phyloP scores from a whole-genome alignment of 2,797 vertebrate genomes.

The Neomorphus geoffroyi region DNA sequence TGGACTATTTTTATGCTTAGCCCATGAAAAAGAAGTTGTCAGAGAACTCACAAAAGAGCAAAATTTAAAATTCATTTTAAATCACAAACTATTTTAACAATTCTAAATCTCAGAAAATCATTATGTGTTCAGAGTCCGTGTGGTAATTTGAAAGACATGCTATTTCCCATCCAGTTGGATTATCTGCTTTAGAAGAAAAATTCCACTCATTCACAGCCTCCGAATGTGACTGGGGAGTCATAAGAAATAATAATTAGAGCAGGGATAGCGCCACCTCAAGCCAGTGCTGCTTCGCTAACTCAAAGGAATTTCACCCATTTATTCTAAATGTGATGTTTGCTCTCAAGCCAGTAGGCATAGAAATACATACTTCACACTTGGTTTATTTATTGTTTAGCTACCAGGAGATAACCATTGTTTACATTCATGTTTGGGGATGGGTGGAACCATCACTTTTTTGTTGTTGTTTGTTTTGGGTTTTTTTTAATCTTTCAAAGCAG shows the following conservation, averaged over 20 bases:
- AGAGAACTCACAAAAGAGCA: not conserved
- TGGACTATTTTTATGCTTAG: conserved; percentile 7
- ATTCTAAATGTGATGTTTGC: not conserved
- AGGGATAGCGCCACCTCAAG: not conserved
- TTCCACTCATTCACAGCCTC: conserved; percentile 1
- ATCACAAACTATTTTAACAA: conserved; percentile 22
- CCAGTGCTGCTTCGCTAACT: not conserved
- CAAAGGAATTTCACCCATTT: not conserved
- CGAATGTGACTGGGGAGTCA: not conserved
- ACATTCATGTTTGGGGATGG: too few species aligned
- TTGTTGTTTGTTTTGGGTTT: too few species aligned
- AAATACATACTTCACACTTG: not conserved
- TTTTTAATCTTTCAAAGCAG: not conserved
- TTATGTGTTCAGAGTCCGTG: not conserved
- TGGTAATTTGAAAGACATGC: conserved; percentile 15
- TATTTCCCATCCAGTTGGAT: conserved; percentile 13
- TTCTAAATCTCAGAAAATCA: conserved; percentile 13
- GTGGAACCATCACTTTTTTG: too few species aligned
- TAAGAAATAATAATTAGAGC: conserved; percentile 29
- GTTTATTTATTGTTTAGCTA: not conserved
- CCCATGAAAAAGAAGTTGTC: not conserved
- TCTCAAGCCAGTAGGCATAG: not conserved
- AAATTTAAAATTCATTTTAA: conserved; percentile 14
- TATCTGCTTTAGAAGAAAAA: conserved; percentile 34
- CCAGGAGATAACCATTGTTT: not conserved